These are phyloP conservation scores for Macrostomum lignano DNA, from an alignment of 1,140 invertebrate genomes.

Conservation along the genomic window DNA sequence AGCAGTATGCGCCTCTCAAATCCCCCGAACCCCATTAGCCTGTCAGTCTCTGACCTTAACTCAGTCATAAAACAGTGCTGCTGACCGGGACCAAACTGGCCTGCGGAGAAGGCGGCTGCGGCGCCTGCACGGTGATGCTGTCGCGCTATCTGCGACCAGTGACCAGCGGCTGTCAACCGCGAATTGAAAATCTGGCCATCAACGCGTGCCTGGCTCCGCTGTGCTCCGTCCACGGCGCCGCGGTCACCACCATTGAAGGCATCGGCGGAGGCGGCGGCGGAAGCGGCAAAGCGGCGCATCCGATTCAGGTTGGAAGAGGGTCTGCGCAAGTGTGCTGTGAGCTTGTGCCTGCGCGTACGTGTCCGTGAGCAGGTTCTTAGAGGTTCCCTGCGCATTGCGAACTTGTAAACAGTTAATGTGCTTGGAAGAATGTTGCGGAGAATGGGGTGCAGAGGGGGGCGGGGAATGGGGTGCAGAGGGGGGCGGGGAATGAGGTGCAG, in stretches of 20 bases:
- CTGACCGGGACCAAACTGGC: conserved; percentile 43
- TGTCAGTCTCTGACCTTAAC: neutral
- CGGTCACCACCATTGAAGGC: conserved; percentile 49
- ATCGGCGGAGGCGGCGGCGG: too few relatives aligned
- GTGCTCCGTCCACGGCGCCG: conserved; percentile 40
- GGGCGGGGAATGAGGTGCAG: too few relatives aligned
- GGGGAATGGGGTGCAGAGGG: too few relatives aligned
- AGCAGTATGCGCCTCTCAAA: too few relatives aligned
- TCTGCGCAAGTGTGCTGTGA: conserved; percentile 50
- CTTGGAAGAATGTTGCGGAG: too few relatives aligned
- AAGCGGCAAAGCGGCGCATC: conserved; percentile 25
- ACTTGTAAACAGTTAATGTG: too few relatives aligned
- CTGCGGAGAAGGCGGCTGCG: conserved; percentile 45
- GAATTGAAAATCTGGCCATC: conserved; percentile 51
- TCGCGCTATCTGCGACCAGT: too few relatives aligned
- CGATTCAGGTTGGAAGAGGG: conserved; percentile 13
- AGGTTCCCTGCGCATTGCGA: too few relatives aligned
- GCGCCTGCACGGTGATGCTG: conserved; percentile 42
- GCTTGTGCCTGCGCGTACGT: too few relatives aligned
- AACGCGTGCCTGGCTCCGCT: conserved; percentile 45
- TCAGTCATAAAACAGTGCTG: conserved; percentile 10
- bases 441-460: too few relatives aligned
- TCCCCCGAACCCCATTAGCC: too few relatives aligned
- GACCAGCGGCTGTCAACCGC: conserved; percentile 28
- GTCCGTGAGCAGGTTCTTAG: too few relatives aligned